Evolutionary conservation across 2,113 vertebrate genomes (phyloP), one percentile per base, ranked within the genome.

Genomic region (Erpornis zantholeuca): DNA sequence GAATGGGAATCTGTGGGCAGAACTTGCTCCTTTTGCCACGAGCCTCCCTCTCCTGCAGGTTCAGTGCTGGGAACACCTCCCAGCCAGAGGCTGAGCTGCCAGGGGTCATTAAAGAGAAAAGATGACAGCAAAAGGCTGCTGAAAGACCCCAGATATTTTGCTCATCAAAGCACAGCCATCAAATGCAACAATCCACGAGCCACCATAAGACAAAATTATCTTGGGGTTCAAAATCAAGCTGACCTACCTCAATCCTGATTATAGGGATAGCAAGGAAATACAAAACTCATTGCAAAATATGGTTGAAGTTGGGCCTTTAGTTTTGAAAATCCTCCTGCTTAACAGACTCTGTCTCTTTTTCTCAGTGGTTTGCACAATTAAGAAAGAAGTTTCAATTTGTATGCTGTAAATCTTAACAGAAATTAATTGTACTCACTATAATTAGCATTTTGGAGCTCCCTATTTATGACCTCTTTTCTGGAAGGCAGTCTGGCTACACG

Each of bases 401-500:
- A 54, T 54, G 79, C 18, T 61, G 4, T n/a, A 70, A 91, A 31
- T 92, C 70, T 71, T 70, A 75, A 60, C 22, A 77, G 63, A 95
- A 93, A 93, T 89, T 82, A 92, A 88, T 88, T 91, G 69, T 78
- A 70, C 35, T 68, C 40, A 44, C 16, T 95, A 42, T 76, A 95
- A 94, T 95, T 91, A 92, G 76, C 45, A 84, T 87, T 94, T 94
- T 59, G 59, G 38, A 82, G 60, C 64, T 90, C 68, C 28, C 63
- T 92, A 69, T 63, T 94, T 72, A 59, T 94, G 88, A 82, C 82
- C 68, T 82, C 81, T 73, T 94, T 94, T 97, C 82, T 93, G 50
- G 61, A 93, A 94, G 64, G 53, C 38, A 69, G 86, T 84, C 70
- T 82, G 47, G 24, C 73, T 94, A 86, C 66, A 70, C 49, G 44